A percentile compares a stretch with the other conserved stretches of the same genome.
phyloP scores from a whole-genome alignment of 1,140 invertebrate species.

The Diorhabda carinulata region DNA sequence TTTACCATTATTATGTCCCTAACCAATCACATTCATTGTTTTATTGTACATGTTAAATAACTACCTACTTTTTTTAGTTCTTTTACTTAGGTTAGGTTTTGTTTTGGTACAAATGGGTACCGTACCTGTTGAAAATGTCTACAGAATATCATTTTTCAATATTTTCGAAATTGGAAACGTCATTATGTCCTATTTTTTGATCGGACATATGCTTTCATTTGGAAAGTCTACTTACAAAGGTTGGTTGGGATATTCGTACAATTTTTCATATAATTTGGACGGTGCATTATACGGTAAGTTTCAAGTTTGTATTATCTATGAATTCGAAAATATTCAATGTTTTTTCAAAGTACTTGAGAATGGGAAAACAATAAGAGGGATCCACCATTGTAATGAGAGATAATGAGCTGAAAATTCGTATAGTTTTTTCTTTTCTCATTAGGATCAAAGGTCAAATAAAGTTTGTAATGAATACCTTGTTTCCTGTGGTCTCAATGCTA shows the following conservation, averaged over 20 bases:
- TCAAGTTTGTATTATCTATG: background rate
- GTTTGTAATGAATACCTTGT: no score
- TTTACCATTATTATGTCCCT: no score
- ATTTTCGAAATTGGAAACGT: constrained; percentile 33
- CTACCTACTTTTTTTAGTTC: constrained; percentile 20
- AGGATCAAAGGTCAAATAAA: no score
- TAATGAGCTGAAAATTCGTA: no score
- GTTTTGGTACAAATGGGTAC: constrained; percentile 32
- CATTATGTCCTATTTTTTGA: constrained; percentile 28
- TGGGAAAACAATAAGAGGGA: no score
- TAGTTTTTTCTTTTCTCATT: no score
- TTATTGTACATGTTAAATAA: no score
- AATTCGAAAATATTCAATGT: background rate
- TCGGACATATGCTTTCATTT: constrained; percentile 34
- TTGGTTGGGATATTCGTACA: constrained; percentile 13
- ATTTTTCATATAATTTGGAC: constrained; percentile 12
- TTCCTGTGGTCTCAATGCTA: no score
- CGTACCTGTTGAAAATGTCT: constrained; percentile 35
- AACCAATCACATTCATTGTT: no score
- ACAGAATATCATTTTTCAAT: constrained; percentile 32
- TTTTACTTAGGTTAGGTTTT: constrained; percentile 33
- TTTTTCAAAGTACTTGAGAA: background rate
- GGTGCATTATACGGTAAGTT: constrained; percentile 19
- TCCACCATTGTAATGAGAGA: no score
- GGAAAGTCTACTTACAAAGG: constrained; percentile 29